Percentiles rank a stretch among this genome's conserved stretches.
Evolutionary conservation across 1,140 invertebrate genomes (phyloP).

Genomic region (Cyphomyrmex costatus): DNA sequence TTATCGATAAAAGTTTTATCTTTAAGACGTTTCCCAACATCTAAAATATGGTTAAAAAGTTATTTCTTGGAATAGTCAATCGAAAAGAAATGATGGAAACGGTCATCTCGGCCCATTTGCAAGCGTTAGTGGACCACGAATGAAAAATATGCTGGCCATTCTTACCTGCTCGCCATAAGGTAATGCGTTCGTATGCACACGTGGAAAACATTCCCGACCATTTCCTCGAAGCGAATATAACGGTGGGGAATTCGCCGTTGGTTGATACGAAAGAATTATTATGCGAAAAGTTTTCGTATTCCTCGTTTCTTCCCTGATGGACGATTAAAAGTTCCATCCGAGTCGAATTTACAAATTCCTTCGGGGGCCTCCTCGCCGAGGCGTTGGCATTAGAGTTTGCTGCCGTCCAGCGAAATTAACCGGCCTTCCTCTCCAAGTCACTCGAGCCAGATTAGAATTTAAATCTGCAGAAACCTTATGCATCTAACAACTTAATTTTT

Average conservation of each 20-base stretch:
- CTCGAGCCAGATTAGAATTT: constrained; percentile 76
- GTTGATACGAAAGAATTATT: constrained; percentile 79
- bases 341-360: constrained; percentile 84
- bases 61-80: neutral
- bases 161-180: neutral
- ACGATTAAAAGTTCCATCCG: constrained; percentile 82
- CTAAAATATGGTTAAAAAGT: neutral
- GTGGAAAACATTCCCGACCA: constrained; percentile 57
- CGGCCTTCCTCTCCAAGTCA: constrained; percentile 58
- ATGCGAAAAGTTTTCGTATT: constrained; percentile 81
- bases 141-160: constrained; percentile 35
- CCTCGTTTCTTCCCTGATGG: constrained; percentile 81
- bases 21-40: neutral
- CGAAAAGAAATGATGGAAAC: neutral
- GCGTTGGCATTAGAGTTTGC: constrained; percentile 68
- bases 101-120: neutral
- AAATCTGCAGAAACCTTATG: constrained; percentile 71
- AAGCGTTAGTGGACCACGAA: constrained; percentile 5
- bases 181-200: constrained; percentile 42
- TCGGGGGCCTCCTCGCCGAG: constrained; percentile 61
- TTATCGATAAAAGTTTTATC: neutral
- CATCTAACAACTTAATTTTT: constrained; percentile 72
- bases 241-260: constrained; percentile 28
- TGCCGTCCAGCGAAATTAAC: constrained; percentile 69
- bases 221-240: constrained; percentile 32